phyloP scores from a whole-genome alignment of 2,888 invertebrate species.

The Meandrusa payeni region DNA sequence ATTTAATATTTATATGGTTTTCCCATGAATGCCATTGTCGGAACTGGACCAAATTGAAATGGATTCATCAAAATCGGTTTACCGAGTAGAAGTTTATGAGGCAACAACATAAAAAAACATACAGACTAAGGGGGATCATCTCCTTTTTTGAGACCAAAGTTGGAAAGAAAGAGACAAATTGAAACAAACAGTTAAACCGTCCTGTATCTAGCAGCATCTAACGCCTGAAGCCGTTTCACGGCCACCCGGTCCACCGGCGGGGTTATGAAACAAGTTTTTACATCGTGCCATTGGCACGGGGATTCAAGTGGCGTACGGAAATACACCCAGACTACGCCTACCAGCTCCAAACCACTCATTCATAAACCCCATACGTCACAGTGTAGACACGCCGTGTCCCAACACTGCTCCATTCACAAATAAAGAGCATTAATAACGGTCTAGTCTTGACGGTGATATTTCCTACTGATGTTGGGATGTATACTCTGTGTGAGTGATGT shows the following conservation, averaged over 20 bases:
- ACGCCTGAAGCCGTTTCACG: conserved; percentile 57
- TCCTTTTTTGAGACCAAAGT: too few relatives aligned
- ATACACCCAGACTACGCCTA: conserved; percentile 68
- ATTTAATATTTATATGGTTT: too few relatives aligned
- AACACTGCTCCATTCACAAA: conserved; percentile 42
- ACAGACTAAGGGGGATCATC: too few relatives aligned
- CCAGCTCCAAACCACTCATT: conserved; percentile 53
- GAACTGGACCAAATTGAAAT: too few relatives aligned
- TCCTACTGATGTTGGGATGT: conserved; percentile 50
- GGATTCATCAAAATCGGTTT: too few relatives aligned
- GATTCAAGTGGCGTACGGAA: conserved; percentile 69
- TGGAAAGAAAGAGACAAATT: too few relatives aligned
- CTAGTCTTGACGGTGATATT: conserved; percentile 1
- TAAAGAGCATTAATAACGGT: neutral
- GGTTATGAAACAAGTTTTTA: conserved; percentile 68
- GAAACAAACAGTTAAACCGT: too few relatives aligned
- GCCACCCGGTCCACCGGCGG: conserved; percentile 61
- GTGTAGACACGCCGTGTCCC: conserved; percentile 39
- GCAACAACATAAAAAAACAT: too few relatives aligned
- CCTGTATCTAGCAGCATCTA: too few relatives aligned
- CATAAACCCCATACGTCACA: conserved; percentile 57
- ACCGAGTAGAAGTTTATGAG: too few relatives aligned
- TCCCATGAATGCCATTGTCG: too few relatives aligned
- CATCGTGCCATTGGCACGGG: conserved; percentile 61
- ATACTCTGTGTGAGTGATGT: conserved; percentile 52